Evolutionary conservation across 2,113 vertebrate species (phyloP).

Genomic region (Cavia aperea): DNA sequence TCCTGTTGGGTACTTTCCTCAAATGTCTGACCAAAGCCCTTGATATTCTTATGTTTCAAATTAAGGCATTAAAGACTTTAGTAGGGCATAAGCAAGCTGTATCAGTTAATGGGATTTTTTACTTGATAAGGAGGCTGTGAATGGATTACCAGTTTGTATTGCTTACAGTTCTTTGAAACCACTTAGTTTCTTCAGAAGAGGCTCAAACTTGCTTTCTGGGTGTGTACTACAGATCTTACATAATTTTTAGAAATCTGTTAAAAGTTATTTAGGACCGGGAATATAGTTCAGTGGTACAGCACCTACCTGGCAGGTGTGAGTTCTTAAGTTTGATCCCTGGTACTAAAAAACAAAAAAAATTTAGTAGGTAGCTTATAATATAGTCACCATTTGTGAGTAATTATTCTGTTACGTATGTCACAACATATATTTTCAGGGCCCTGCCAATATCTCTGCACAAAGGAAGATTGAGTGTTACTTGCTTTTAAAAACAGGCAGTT

Average conservation of each 20-base stretch:
- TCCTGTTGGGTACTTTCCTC: slow-evolving; percentile 3
- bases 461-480: background rate
- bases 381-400: slow-evolving; percentile 18
- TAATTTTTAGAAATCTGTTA: background rate
- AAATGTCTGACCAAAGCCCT: background rate
- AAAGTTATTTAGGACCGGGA: background rate
- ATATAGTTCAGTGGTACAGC: no score
- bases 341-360: no score
- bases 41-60: slow-evolving; percentile 21
- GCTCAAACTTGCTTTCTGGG: background rate
- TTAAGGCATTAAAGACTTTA: background rate
- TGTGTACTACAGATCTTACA: background rate
- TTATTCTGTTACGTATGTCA: background rate
- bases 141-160: slow-evolving; percentile 11
- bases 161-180: background rate
- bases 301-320: no score
- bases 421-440: background rate
- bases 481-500: slow-evolving; percentile 14
- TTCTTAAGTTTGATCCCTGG: no score
- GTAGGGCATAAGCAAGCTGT: background rate
- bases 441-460: background rate
- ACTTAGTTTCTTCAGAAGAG: slow-evolving; percentile 1
- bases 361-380: slow-evolving; percentile 6
- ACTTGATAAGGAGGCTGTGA: background rate
- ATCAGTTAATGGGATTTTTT: background rate